Percentiles rank a stretch among this genome's conserved stretches.
Evolutionary conservation across 2,113 vertebrate species (phyloP).

Genomic region (Cygnus buccinator): DNA sequence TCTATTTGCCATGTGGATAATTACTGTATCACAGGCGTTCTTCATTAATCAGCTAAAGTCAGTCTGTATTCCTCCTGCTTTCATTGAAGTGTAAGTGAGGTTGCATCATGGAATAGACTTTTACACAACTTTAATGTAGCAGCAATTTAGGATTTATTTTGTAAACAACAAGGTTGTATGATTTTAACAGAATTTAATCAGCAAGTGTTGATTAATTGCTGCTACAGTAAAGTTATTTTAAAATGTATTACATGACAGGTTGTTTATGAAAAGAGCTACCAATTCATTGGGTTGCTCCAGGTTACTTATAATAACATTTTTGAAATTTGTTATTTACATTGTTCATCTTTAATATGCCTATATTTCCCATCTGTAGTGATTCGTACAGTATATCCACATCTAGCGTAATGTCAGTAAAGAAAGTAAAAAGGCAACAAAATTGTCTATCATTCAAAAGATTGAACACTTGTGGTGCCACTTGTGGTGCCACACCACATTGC

Average conservation of each 20-base stretch:
- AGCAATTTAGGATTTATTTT: too few relatives aligned
- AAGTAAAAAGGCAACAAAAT: not conserved
- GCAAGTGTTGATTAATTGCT: too few relatives aligned
- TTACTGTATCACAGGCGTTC: not conserved
- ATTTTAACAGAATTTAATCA: too few relatives aligned
- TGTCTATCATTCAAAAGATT: not conserved
- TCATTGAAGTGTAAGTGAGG: not conserved
- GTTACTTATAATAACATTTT: not conserved
- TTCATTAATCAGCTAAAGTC: not conserved
- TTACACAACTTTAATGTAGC: too few relatives aligned
- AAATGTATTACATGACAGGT: too few relatives aligned
- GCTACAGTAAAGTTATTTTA: too few relatives aligned
- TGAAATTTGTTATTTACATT: not conserved
- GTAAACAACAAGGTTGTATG: too few relatives aligned
- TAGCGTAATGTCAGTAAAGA: not conserved
- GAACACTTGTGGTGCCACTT: not conserved
- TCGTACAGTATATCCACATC: not conserved
- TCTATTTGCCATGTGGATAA: not conserved
- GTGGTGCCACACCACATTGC: not conserved
- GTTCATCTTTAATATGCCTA: fast-evolving
- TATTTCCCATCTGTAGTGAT: not conserved
- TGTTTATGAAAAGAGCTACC: not conserved
- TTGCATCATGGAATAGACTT: too few relatives aligned
- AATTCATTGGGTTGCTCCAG: not conserved
- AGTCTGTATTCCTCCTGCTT: not conserved